Evolutionary conservation across 2,888 invertebrate genomes (phyloP).

Genomic region (Diabrotica balteata): DNA sequence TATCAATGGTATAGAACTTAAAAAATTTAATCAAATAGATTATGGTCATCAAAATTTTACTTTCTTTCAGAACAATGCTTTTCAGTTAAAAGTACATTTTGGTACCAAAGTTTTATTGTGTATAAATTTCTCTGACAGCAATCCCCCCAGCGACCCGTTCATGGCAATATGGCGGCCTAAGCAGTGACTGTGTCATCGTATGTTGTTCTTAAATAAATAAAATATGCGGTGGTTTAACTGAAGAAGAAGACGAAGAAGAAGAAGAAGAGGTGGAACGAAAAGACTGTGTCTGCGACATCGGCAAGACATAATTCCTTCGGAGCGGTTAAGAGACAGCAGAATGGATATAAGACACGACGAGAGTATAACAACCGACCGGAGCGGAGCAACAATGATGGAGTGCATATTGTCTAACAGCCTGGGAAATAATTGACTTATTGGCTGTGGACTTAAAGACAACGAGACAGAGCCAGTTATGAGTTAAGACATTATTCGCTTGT

Average conservation of each 20-base stretch:
- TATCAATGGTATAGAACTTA: too few relatives aligned
- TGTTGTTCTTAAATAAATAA: conserved; percentile 46
- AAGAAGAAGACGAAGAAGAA: not conserved
- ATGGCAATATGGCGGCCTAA: conserved; percentile 42
- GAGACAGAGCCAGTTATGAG: conserved; percentile 1
- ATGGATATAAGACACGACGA: conserved; percentile 56
- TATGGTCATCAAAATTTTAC: too few relatives aligned
- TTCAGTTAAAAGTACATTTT: too few relatives aligned
- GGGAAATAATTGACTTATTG: conserved; percentile 49
- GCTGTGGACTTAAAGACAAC: conserved; percentile 23
- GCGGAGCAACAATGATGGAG: conserved; percentile 48
- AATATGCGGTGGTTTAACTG: conserved; percentile 39
- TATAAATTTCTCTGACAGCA: too few relatives aligned
- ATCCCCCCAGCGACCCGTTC: conserved; percentile 6
- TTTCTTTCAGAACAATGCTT: too few relatives aligned
- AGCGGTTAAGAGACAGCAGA: conserved; percentile 53
- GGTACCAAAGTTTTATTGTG: too few relatives aligned
- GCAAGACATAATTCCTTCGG: conserved; percentile 55
- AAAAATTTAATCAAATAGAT: too few relatives aligned
- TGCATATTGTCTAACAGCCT: conserved; percentile 46
- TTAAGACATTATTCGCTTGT: not conserved
- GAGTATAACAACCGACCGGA: conserved; percentile 46
- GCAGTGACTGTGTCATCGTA: conserved; percentile 37
- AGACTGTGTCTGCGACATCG: conserved; percentile 50
- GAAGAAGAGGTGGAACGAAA: conserved; percentile 6